Evolutionary conservation across 2,113 vertebrate species (phyloP).

Genomic region (Corythornis madagascariensis): DNA sequence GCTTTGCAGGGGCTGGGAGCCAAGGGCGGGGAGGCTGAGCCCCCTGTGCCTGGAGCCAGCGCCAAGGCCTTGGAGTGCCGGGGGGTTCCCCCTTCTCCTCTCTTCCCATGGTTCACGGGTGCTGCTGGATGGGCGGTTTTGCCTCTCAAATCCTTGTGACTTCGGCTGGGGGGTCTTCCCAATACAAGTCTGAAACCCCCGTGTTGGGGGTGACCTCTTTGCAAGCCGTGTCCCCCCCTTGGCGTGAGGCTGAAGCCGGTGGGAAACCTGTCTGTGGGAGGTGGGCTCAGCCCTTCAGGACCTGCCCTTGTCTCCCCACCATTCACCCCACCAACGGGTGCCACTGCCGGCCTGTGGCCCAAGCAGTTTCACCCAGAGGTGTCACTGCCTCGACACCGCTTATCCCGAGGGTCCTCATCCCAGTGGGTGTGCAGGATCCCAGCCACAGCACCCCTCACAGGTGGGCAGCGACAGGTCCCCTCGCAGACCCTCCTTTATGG

Average conservation of each 20-base stretch:
- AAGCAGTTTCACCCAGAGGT: background rate
- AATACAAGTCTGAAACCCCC: background rate
- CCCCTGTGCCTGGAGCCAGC: background rate
- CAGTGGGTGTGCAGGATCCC: background rate
- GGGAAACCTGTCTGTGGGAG: background rate
- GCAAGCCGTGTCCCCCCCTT: background rate
- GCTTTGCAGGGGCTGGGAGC: background rate
- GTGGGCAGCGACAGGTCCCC: background rate
- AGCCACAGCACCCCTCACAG: background rate
- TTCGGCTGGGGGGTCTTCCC: background rate
- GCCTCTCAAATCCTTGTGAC: background rate
- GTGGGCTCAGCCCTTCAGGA: background rate
- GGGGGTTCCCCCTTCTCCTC: background rate
- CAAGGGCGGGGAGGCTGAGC: background rate
- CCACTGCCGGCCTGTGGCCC: background rate
- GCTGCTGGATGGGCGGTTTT: accelerated
- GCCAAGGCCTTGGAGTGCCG: background rate
- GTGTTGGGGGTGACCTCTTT: background rate
- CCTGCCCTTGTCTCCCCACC: background rate
- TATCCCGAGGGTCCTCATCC: background rate
- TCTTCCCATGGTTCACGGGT: accelerated
- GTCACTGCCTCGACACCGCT: background rate
- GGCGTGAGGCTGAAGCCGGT: accelerated
- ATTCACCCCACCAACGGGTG: accelerated
- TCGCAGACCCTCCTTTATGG: background rate